Base-by-base conservation (phyloP, 2,888 invertebrate genomes). In the Ectemnius cavifrons region DNA sequence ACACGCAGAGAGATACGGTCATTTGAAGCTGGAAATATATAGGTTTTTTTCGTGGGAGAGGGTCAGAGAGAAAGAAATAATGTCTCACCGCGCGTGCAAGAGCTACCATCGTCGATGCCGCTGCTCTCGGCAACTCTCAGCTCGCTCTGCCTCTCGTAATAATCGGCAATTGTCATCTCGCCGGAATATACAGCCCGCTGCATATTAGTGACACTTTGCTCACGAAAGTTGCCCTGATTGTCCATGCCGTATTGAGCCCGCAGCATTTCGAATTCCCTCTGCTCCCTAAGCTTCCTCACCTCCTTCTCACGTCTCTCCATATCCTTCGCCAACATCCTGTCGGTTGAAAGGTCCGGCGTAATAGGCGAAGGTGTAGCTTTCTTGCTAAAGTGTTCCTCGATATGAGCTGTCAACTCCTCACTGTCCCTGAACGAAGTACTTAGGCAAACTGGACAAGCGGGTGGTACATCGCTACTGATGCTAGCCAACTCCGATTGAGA, bases 181-280 rank as follows among this genome's bases (percentile, higher is more conserved):
- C 97, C 97, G 63, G 95, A 95, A 91, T 95, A 95, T 49, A 97
- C 97, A 52, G 97, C 97, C 46, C 95, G 92, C 90, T 96, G 95
- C 92, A 97, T 93, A 87, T 96, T 95, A 75, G 94, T 94, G 16
- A 95, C 94, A 23, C 95, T 95, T 76, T 97, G 95, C 85, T 95
- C 95, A 61, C 94, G 92, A 91, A 95, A 96, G 85, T 95, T 96
- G 5, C 95, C 96, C 85, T 96, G 96, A 88, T 96, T 96, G 87
- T 96, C 96, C 97, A 97, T 97, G 1, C 97, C 97, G 86, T 97
- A 97, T 89, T 96, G 96, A 1, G 96, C 96, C 88, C 95, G 92
- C 49, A 97, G 89, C 91, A 96, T 91, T 86, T 96, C 95, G 89
- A 97, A 97, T 89, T 97, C 96, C 60, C 95, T 93, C 86, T 96